phyloP scores from a whole-genome alignment of 1,140 invertebrate genomes.

The Drosophila teissieri region DNA sequence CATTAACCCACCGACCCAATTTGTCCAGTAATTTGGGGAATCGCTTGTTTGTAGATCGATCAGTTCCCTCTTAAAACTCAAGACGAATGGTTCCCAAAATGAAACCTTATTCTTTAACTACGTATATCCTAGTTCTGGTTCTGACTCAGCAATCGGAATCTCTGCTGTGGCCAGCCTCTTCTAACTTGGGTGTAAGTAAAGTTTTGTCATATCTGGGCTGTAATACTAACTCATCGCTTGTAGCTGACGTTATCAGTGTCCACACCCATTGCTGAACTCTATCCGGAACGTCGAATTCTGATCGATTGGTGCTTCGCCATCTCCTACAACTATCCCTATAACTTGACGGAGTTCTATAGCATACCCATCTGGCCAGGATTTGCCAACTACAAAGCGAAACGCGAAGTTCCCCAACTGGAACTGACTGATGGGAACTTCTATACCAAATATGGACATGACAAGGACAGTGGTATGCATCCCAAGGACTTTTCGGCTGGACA shows the following conservation, averaged over 20 bases:
- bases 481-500: conserved; percentile 77
- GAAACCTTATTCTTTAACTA: conserved; percentile 8
- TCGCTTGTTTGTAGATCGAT: conserved; percentile 17
- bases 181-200: conserved; percentile 51
- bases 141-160: background rate
- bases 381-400: conserved; percentile 61
- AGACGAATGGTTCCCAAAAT: conserved; percentile 29
- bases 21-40: conserved; percentile 16
- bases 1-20: conserved; percentile 46
- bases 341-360: conserved; percentile 66
- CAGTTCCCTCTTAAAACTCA: conserved; percentile 38
- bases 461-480: conserved; percentile 41
- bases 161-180: conserved; percentile 52
- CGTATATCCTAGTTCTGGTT: background rate
- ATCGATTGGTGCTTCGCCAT: conserved; percentile 80
- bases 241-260: conserved; percentile 68
- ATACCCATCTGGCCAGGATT: conserved; percentile 80
- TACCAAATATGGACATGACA: conserved; percentile 60
- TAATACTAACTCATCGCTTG: background rate
- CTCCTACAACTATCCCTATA: conserved; percentile 63
- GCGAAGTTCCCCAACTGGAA: conserved; percentile 34
- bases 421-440: conserved; percentile 42
- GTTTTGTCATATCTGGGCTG: background rate
- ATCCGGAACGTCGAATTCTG: conserved; percentile 70
- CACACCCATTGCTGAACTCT: conserved; percentile 60